These are phyloP conservation scores for Meiosimyza decipiens DNA, from an alignment of 2,888 invertebrate species.

Conservation along the genomic window DNA sequence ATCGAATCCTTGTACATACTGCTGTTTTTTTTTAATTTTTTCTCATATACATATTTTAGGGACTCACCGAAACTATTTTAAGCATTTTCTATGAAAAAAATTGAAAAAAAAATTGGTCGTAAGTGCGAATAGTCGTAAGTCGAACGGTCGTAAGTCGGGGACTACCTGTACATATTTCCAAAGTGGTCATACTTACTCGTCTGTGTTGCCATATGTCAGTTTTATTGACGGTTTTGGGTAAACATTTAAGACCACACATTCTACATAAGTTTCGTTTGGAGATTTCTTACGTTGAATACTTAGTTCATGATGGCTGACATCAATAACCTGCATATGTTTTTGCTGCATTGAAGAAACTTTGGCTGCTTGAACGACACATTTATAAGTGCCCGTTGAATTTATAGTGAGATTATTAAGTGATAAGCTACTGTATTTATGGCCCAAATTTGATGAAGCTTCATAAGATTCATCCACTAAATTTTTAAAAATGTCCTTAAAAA, in stretches of 20 bases:
- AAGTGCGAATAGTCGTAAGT: too few species aligned
- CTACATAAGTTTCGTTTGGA: constrained; percentile 47
- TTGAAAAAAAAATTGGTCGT: too few species aligned
- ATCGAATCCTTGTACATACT: too few species aligned
- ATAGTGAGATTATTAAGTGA: constrained; percentile 76
- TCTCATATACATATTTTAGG: too few species aligned
- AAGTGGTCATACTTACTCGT: too few species aligned
- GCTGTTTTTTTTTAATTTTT: too few species aligned
- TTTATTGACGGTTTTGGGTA: constrained; percentile 46
- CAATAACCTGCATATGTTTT: constrained; percentile 46
- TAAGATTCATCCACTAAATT: constrained; percentile 74
- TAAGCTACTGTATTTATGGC: constrained; percentile 77
- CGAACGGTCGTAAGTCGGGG: too few species aligned
- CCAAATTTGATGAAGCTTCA: constrained; percentile 74
- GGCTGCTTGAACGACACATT: constrained; percentile 71
- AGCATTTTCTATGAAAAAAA: too few species aligned
- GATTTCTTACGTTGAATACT: constrained; percentile 42
- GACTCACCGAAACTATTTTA: too few species aligned
- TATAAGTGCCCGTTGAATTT: constrained; percentile 79
- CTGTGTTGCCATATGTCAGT: constrained; percentile 42
- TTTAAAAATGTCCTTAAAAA: constrained; percentile 59
- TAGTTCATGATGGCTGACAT: constrained; percentile 44
- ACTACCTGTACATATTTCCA: too few species aligned
- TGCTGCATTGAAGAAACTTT: constrained; percentile 68
- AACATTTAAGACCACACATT: constrained; percentile 45